Evolutionary conservation across 2,888 invertebrate species (phyloP).

Genomic region (Mamestra brassicae): DNA sequence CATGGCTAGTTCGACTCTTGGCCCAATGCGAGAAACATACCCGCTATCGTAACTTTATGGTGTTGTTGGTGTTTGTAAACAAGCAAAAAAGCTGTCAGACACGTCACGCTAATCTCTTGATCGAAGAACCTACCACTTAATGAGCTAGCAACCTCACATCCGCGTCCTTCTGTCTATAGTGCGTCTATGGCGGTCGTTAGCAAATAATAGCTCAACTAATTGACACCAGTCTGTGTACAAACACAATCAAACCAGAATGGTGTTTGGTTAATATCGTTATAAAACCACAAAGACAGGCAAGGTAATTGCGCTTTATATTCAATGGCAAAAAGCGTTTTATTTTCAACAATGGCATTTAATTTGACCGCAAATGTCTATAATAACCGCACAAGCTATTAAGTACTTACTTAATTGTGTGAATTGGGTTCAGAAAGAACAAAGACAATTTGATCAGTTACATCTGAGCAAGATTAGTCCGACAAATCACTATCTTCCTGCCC

Average conservation of each 20-base stretch:
- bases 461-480: too few species aligned
- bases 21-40: not conserved
- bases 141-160: not conserved
- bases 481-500: too few species aligned
- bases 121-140: not conserved
- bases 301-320: not conserved
- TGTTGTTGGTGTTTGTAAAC: not conserved
- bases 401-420: not conserved
- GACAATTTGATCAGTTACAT: too few species aligned
- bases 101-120: too few species aligned
- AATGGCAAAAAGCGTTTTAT: not conserved
- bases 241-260: conserved; percentile 23
- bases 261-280: conserved; percentile 1
- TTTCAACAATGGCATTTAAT: conserved; percentile 1
- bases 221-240: conserved; percentile 13
- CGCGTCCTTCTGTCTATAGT: conserved; percentile 8
- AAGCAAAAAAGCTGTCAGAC: not conserved
- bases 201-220: conserved; percentile 19
- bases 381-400: not conserved
- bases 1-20: too few species aligned
- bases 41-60: not conserved
- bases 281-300: not conserved
- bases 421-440: not conserved
- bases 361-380: not conserved
- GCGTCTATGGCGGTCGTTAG: not conserved